A percentile compares a stretch with the other conserved stretches of the same genome.
Evolutionary conservation across 30 jellyfish, hydroid and myxozoan genomes (phyloP).

Genomic region (Hydractinia echinata): DNA sequence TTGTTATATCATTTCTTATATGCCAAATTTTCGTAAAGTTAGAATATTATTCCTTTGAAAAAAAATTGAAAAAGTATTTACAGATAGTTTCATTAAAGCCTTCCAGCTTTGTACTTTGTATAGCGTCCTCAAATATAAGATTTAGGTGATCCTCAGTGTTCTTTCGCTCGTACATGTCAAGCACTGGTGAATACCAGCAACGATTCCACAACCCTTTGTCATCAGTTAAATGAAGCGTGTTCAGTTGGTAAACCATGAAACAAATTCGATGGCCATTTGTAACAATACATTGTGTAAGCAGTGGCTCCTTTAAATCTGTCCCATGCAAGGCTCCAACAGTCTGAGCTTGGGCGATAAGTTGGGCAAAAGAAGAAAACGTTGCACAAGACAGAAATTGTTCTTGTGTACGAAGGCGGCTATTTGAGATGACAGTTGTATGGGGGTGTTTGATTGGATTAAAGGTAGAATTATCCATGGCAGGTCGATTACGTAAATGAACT

Average conservation of each 20-base stretch:
- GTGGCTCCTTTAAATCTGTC: conserved; percentile 49
- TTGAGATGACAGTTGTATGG: conserved; percentile 53
- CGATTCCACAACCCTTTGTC: conserved; percentile 87
- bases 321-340: conserved; percentile 62
- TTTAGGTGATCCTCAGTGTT: not conserved
- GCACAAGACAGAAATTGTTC: conserved; percentile 51
- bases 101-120: conserved; percentile 14
- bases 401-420: conserved; percentile 32
- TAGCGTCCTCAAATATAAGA: conserved; percentile 23
- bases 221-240: conserved; percentile 55
- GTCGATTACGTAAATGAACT: conserved; percentile 39
- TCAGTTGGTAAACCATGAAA: conserved; percentile 70
- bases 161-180: conserved; percentile 2
- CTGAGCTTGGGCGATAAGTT: conserved; percentile 61
- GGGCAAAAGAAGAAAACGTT: conserved; percentile 58
- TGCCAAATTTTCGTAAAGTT: not conserved
- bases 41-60: conserved; percentile 27
- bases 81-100: conserved; percentile 33
- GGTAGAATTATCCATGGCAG: conserved; percentile 26
- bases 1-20: not conserved
- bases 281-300: conserved; percentile 61
- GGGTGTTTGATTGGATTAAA: conserved; percentile 35
- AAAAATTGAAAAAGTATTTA: conserved; percentile 3
- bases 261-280: conserved; percentile 67
- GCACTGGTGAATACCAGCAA: conserved; percentile 55